These are phyloP conservation scores for Netelia virgata DNA, from an alignment of 2,888 invertebrate species.

Conservation along the genomic window DNA sequence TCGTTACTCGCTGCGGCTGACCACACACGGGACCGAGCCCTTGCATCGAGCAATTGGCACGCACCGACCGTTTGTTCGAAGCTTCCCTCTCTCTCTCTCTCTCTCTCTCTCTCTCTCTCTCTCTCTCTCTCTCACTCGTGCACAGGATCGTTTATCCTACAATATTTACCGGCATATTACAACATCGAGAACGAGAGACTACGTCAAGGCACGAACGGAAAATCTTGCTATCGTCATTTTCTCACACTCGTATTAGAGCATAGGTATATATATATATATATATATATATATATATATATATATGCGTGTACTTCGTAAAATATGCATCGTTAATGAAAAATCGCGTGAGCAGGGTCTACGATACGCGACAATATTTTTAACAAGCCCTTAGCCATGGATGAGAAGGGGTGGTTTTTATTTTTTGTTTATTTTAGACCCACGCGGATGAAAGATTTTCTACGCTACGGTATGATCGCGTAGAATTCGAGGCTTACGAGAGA, in stretches of 20 bases:
- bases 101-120: too few species aligned
- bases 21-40: constrained; percentile 65
- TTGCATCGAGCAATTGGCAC: constrained; percentile 69
- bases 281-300: constrained; percentile 35
- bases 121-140: not conserved
- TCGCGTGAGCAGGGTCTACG: not conserved
- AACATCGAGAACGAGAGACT: constrained; percentile 45
- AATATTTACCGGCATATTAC: constrained; percentile 56
- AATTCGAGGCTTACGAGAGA: constrained; percentile 11
- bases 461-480: constrained; percentile 14
- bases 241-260: constrained; percentile 48
- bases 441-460: constrained; percentile 25
- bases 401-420: not conserved
- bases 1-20: constrained; percentile 63
- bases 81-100: constrained; percentile 31
- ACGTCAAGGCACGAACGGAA: constrained; percentile 47
- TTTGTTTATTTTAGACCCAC: too few species aligned
- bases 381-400: not conserved
- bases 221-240: constrained; percentile 26
- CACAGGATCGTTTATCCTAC: constrained; percentile 14
- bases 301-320: not conserved
- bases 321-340: not conserved
- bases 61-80: constrained; percentile 69
- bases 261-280: too few species aligned
- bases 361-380: not conserved